Percentiles rank a stretch among this genome's conserved stretches.
Conservation (phyloP, 2,113 vertebrate genomes). For the Laterallus jamaicensis region DNA sequence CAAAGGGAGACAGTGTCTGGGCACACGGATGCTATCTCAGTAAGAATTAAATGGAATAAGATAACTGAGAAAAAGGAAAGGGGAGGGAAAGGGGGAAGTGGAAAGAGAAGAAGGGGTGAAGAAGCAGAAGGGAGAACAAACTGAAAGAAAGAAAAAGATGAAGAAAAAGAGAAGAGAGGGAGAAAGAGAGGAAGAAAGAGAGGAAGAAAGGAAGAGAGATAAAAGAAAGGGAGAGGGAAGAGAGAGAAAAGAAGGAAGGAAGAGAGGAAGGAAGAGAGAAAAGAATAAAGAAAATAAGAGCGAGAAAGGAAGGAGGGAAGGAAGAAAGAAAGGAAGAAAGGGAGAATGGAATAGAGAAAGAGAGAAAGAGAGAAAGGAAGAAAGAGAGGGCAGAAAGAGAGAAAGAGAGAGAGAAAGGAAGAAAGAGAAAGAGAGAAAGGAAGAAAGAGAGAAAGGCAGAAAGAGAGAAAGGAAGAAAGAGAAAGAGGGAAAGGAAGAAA, state of each 20-base stretch:
- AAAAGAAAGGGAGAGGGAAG: background rate
- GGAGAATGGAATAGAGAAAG: too few relatives aligned
- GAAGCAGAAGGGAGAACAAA: background rate
- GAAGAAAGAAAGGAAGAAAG: too few relatives aligned
- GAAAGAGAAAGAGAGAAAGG: background rate
- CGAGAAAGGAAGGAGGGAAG: too few relatives aligned
- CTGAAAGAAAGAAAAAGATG: too few relatives aligned
- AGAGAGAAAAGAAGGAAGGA: too few relatives aligned
- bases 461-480: too few relatives aligned
- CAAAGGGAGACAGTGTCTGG: background rate
- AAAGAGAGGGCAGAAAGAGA: too few relatives aligned
- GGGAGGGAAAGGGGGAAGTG: fast-evolving
- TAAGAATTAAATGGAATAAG: background rate
- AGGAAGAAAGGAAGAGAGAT: background rate
- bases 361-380: too few relatives aligned
- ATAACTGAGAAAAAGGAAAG: background rate
- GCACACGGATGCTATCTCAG: background rate
- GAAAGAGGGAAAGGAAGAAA: too few relatives aligned
- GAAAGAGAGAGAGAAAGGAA: background rate
- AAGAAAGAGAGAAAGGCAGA: background rate
- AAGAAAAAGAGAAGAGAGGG: too few relatives aligned
- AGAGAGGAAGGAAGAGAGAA: too few relatives aligned
- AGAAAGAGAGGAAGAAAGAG: too few relatives aligned
- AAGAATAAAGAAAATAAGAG: background rate
- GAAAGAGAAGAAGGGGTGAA: background rate